Conservation (phyloP, 1,140 invertebrate species). For the Lordiphosa mommai region DNA sequence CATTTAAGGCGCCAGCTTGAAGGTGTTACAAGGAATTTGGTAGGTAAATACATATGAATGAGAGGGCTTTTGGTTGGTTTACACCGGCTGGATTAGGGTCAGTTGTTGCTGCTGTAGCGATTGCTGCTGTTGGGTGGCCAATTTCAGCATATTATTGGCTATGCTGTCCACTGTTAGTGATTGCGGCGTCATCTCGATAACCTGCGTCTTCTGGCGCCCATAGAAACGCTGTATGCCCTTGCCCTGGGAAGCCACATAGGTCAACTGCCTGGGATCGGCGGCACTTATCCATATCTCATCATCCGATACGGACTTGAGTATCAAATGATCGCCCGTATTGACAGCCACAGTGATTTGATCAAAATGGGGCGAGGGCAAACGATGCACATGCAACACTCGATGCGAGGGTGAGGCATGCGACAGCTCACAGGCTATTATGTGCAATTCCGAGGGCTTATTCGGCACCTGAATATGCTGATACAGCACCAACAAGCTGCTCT, state of each 20-base stretch:
- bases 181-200: slow-evolving; percentile 47
- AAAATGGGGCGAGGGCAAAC: slow-evolving; percentile 51
- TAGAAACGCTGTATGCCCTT: slow-evolving; percentile 55
- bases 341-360: slow-evolving; percentile 25
- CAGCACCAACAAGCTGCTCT: slow-evolving; percentile 61
- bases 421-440: slow-evolving; percentile 64
- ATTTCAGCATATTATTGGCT: slow-evolving; percentile 60
- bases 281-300: slow-evolving; percentile 66
- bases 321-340: slow-evolving; percentile 69
- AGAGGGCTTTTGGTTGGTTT: background rate
- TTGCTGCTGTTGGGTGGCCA: slow-evolving; percentile 46
- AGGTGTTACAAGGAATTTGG: slow-evolving; percentile 6
- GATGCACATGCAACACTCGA: slow-evolving; percentile 50
- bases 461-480: slow-evolving; percentile 44
- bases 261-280: slow-evolving; percentile 52
- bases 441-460: slow-evolving; percentile 27
- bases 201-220: slow-evolving; percentile 47
- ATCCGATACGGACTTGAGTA: slow-evolving; percentile 32
- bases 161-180: slow-evolving; percentile 58
- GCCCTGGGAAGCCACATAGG: slow-evolving; percentile 40
- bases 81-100: background rate
- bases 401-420: slow-evolving; percentile 61
- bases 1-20: slow-evolving; percentile 4
- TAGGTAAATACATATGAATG: background rate
- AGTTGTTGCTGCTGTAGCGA: background rate